Evolutionary conservation across 2,797 vertebrate species (phyloP), one percentile per base, ranked within the genome.

Genomic region (Holocentrus rufus): DNA sequence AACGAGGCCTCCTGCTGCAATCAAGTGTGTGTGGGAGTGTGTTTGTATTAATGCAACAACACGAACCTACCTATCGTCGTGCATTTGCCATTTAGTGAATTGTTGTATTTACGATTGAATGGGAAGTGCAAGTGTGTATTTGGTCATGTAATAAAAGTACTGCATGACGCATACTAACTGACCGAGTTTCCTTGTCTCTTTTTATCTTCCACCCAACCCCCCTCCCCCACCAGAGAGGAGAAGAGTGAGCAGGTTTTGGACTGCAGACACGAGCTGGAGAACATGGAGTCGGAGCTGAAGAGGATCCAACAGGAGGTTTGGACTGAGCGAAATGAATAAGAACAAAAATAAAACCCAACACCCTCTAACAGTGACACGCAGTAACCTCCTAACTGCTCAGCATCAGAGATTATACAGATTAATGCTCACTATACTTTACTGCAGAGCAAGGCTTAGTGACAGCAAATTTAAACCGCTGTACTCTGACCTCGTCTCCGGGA

Each of bases 171-270:
- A 4, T 53, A 31, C 50, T 74, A 63, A 87, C 34, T 3, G 13
- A 2, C 34, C 1, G 0, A 0, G 4, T 53, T 64, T 20, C 27
- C 31, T 22, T 69, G 17, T 73, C 10, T 74, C 53, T 74, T 22
- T 76, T 34, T 18, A 14, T 63, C 47, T 18, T 34, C n/a, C 47
- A n/a, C 63, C 11, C 31, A 14, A 69, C 34, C 34, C 1, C 61
- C 63, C n/a, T n/a, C n/a, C n/a, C n/a, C n/a, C n/a, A 14, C 54
- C 81, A 98, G 97, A 71, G 97, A 98, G 88, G 97, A 98, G 89
- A 98, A 97, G 92, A 97, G 94, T 62, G 97, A 98, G 85, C 96
- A 97, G 80, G 93, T 95, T 72, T 84, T 96, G 87, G 97, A 98
- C 89, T 94, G 93, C 86, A 96, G 96, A 87, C 95, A 97, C 87